Percentiles rank a stretch among this genome's conserved stretches.
These are phyloP conservation scores for Sapayoa aenigma DNA, from an alignment of 2,113 vertebrate genomes.

Conservation along the genomic window DNA sequence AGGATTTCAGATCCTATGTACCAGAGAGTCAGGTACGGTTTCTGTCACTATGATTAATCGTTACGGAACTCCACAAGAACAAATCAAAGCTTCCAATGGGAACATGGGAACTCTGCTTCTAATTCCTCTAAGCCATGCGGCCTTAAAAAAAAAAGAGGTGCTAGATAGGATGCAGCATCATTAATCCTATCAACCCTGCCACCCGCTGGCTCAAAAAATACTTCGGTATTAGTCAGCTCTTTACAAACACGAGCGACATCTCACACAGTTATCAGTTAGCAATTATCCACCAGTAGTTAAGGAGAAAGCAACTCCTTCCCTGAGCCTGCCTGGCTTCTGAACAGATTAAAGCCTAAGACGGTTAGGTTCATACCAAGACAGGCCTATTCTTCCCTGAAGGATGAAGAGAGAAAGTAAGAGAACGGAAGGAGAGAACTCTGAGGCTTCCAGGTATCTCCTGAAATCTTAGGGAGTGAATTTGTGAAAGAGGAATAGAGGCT, in stretches of 20 bases:
- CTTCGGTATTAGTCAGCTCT: not conserved
- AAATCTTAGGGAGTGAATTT: not conserved
- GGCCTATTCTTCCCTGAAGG: not conserved
- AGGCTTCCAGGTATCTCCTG: not conserved
- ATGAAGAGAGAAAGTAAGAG: not conserved
- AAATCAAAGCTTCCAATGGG: not conserved
- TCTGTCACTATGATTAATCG: not conserved
- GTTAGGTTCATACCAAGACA: not conserved
- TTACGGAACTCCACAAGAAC: not conserved
- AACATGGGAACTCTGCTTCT: not conserved
- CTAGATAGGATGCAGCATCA: not conserved
- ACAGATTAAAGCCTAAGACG: not conserved
- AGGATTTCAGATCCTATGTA: not conserved
- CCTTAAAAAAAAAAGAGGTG: not conserved
- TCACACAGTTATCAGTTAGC: not conserved
- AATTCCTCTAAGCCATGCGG: not conserved
- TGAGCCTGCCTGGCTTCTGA: not conserved
- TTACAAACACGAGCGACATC: not conserved
- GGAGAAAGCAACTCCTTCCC: not conserved
- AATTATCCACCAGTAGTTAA: not conserved
- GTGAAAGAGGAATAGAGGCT: not conserved
- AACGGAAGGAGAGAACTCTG: not conserved
- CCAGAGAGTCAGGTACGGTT: fast-evolving
- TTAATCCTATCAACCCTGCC: conserved; percentile 14
- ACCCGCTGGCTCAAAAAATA: not conserved